Evolutionary conservation across 2,888 invertebrate species (phyloP), one percentile per base, ranked within the genome.

Genomic region (Falcaria lacertinaria): DNA sequence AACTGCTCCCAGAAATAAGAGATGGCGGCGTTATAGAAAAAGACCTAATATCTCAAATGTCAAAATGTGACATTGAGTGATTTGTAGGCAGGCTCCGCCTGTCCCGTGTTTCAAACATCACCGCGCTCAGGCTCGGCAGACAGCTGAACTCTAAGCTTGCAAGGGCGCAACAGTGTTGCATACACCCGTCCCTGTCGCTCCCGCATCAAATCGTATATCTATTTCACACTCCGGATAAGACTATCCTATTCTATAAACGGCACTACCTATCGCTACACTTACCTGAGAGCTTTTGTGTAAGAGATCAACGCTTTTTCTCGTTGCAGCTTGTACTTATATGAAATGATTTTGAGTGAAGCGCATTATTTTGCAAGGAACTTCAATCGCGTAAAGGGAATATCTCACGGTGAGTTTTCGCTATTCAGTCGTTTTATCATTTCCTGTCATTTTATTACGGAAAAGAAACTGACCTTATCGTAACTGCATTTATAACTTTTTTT

Each of bases 61-160:
- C 90, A 90, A 90, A 90, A 89, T 81, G 87, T 89, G 90, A 90
- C 90, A 86, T 83, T 90, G 90, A 90, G 89, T 90, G 90, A 90
- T 90, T 90, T 90, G 90, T 89, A 82, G 89, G 87, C 89, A 88
- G 88, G 90, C 90, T 85, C 90, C 90, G 89, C 90, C 90, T 89
- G 90, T 90, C 90, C 89, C 83, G 87, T 84, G 90, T 90, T 90
- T 89, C 89, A 90, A 90, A 89, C 90, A 89, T 89, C 89, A 89
- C 85, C 85, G 88, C 85, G 87, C 84, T 77, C 76, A 69, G 78
- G 71, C 11, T 11, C 7, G 28, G 81, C 80, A 85, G 88, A 88
- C 88, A 89, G 88, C 88, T 89, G 87, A 88, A 86, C 81, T 79
- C 77, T 80, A 83, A 84, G 86, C 84, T 81, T 74, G 74, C 72